Evolutionary conservation across 1,140 invertebrate species (phyloP).

Genomic region (Onthophagus taurus): DNA sequence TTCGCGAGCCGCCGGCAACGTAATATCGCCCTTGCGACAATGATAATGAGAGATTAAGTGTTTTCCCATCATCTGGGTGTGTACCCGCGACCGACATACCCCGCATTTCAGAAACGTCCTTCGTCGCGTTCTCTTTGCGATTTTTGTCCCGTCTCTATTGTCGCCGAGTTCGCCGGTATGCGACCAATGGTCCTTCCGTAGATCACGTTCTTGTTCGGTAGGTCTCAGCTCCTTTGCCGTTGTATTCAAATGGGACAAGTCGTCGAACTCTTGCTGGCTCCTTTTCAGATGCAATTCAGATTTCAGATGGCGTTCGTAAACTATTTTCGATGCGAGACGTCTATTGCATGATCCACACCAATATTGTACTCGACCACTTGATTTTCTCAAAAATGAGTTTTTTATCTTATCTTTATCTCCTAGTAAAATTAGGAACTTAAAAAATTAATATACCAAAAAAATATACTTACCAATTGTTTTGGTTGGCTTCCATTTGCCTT

Average conservation of each 20-base stretch:
- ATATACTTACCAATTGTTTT: too few relatives aligned
- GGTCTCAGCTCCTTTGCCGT: conserved; percentile 6
- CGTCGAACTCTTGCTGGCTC: conserved; percentile 53
- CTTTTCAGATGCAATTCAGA: conserved; percentile 63
- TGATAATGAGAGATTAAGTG: conserved; percentile 78
- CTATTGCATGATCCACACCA: conserved; percentile 73
- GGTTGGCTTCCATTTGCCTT: conserved; percentile 54
- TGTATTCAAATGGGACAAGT: conserved; percentile 30
- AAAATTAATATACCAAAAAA: too few relatives aligned
- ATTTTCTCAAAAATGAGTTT: conserved; percentile 28
- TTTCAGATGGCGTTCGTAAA: conserved; percentile 65
- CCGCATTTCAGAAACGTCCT: conserved; percentile 51
- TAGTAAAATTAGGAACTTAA: too few relatives aligned
- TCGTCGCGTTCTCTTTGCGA: conserved; percentile 45
- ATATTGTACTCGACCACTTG: conserved; percentile 48
- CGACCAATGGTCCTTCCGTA: conserved; percentile 21
- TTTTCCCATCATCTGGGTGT: conserved; percentile 61
- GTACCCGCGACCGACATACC: conserved; percentile 59
- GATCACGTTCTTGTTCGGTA: conserved; percentile 29
- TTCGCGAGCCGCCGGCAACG: conserved; percentile 41
- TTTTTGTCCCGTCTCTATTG: conserved; percentile 16
- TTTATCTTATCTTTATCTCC: too few relatives aligned
- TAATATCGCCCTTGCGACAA: conserved; percentile 55
- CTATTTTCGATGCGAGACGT: conserved; percentile 55
- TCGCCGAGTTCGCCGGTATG: conserved; percentile 10